These are phyloP conservation scores for Hydropsyche tenuis DNA, from an alignment of 1,140 invertebrate species.

Conservation along the genomic window DNA sequence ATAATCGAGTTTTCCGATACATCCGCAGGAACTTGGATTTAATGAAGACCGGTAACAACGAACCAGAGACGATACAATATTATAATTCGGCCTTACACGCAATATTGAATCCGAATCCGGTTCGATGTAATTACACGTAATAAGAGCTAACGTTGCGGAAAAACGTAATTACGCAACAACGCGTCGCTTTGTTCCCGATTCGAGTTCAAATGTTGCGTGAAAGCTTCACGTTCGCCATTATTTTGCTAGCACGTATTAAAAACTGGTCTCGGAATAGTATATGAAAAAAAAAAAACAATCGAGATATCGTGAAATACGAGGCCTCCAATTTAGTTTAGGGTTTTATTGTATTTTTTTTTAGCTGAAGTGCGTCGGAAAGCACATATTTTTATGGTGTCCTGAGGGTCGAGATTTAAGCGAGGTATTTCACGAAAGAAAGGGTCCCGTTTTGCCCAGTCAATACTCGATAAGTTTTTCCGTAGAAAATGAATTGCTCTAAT, in stretches of 20 bases:
- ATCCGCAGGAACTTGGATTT: no score
- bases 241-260: neutral
- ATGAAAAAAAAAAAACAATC: neutral
- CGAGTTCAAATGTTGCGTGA: slow-evolving; percentile 19
- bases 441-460: neutral
- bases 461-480: slow-evolving; percentile 9
- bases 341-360: no score
- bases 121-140: slow-evolving; percentile 15
- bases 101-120: slow-evolving; percentile 15
- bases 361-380: neutral
- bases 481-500: slow-evolving; percentile 2
- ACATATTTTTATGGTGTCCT: slow-evolving; percentile 18
- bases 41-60: no score
- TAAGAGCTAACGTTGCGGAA: slow-evolving; percentile 16
- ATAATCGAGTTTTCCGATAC: no score
- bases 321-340: no score
- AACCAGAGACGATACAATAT: neutral
- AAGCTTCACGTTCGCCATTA: slow-evolving; percentile 2
- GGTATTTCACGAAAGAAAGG: neutral
- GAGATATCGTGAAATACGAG: no score
- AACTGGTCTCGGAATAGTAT: neutral
- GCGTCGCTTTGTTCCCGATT: neutral
- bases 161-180: slow-evolving; percentile 4
- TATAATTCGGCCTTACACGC: slow-evolving; percentile 2
- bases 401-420: neutral